Conservation (phyloP, 1,140 invertebrate genomes). For the Heliconius hermathena region DNA sequence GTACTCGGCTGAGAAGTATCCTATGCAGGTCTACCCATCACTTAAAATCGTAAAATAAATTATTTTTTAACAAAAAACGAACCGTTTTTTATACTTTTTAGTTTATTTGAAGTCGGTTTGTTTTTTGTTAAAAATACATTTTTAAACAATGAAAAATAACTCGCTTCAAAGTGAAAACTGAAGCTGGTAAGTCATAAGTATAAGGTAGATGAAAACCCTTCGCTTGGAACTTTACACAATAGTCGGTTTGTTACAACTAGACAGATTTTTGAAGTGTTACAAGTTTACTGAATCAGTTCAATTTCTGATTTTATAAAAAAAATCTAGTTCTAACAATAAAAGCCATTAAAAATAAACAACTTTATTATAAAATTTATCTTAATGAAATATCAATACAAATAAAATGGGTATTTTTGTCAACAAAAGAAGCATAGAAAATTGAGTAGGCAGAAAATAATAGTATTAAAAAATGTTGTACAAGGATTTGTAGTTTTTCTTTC, state of each 20-base stretch:
- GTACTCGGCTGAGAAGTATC: no score
- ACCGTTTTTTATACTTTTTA: no score
- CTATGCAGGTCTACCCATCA: no score
- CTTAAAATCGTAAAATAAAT: no score
- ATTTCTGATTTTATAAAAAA: not conserved
- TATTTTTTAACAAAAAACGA: no score
- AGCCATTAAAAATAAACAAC: not conserved
- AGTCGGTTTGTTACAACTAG: not conserved
- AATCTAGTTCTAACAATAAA: slow-evolving; percentile 6
- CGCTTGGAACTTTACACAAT: slow-evolving; percentile 18
- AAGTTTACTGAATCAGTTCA: not conserved
- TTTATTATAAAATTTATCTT: not conserved
- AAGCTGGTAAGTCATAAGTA: not conserved
- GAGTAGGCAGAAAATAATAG: no score
- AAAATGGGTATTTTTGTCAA: no score
- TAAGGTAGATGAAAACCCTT: slow-evolving; percentile 13
- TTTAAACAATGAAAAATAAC: not conserved
- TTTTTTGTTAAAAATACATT: no score
- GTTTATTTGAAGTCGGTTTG: no score
- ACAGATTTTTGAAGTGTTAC: not conserved
- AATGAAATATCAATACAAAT: not conserved
- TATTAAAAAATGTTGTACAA: no score
- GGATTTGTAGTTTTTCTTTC: no score
- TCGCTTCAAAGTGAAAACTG: not conserved
- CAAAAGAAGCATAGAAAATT: no score